phyloP scores from a whole-genome alignment of 2,113 vertebrate genomes.

The Caracal caracal region DNA sequence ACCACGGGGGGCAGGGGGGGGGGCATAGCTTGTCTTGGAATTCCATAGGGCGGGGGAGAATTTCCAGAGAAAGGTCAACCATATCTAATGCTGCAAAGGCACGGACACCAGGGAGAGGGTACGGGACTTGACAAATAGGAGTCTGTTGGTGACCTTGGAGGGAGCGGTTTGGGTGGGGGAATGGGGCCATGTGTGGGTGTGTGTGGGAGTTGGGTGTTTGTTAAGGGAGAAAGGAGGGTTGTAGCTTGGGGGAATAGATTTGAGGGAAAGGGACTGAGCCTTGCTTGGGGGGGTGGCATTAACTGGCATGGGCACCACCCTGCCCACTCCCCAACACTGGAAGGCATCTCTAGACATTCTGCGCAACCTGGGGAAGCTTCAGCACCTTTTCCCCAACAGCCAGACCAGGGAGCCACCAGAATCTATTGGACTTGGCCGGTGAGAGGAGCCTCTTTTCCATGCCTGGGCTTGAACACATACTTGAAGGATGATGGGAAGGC shows the following conservation, averaged over 20 bases:
- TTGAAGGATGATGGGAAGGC: conserved; percentile 35
- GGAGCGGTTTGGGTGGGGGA: background rate
- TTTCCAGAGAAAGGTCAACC: conserved; percentile 53
- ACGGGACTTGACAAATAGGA: background rate
- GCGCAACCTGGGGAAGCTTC: background rate
- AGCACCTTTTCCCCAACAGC: background rate
- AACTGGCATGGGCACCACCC: fast-evolving
- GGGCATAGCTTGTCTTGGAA: background rate
- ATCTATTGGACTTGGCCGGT: background rate
- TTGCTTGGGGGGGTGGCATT: background rate
- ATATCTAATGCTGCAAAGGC: background rate
- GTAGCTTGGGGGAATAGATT: background rate
- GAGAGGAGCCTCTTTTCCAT: background rate
- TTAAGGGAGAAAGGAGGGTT: background rate
- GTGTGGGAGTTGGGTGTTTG: background rate
- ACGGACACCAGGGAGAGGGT: background rate
- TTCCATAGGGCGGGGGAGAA: background rate
- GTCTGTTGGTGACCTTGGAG: background rate
- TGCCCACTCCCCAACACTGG: background rate
- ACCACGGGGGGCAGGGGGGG: fast-evolving
- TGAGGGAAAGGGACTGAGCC: background rate
- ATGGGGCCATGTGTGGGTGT: background rate
- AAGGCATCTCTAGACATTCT: background rate
- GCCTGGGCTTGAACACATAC: conserved; percentile 51
- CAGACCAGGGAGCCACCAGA: background rate